Evolutionary conservation across 2,113 vertebrate species (phyloP).

Genomic region (Sturnira hondurensis): DNA sequence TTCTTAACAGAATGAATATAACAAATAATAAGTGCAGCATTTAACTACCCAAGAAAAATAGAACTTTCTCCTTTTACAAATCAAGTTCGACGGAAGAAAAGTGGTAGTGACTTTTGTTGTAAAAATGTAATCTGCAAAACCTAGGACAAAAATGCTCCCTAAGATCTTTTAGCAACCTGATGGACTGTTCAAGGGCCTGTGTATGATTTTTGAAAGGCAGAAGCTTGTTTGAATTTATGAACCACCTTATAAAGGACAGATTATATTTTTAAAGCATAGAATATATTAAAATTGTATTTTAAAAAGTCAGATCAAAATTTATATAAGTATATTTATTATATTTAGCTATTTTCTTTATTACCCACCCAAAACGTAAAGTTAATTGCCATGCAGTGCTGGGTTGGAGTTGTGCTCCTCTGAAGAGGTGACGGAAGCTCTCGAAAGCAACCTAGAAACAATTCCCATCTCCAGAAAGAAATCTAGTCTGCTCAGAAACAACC

Average conservation of each 20-base stretch:
- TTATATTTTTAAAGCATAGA: background rate
- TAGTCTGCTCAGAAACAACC: background rate
- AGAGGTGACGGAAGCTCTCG: background rate
- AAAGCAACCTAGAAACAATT: background rate
- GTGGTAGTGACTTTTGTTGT: background rate
- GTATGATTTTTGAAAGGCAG: background rate
- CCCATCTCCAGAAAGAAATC: background rate
- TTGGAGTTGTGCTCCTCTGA: background rate
- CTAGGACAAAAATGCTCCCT: background rate
- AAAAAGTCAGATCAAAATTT: background rate
- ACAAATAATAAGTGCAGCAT: background rate
- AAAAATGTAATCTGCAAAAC: constrained; percentile 20
- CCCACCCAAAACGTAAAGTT: constrained; percentile 10
- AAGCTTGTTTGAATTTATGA: background rate
- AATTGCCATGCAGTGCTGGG: background rate
- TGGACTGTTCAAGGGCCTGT: background rate
- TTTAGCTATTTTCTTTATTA: background rate
- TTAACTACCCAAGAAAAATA: background rate
- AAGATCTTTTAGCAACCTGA: background rate
- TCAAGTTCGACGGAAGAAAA: background rate
- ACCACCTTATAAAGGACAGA: background rate
- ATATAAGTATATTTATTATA: background rate
- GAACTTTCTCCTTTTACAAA: background rate
- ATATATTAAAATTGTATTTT: background rate
- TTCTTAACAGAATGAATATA: background rate